A percentile compares a stretch with the other conserved stretches of the same genome.
Conservation (phyloP, 2,113 vertebrate genomes). For the Asarcornis scutulata region DNA sequence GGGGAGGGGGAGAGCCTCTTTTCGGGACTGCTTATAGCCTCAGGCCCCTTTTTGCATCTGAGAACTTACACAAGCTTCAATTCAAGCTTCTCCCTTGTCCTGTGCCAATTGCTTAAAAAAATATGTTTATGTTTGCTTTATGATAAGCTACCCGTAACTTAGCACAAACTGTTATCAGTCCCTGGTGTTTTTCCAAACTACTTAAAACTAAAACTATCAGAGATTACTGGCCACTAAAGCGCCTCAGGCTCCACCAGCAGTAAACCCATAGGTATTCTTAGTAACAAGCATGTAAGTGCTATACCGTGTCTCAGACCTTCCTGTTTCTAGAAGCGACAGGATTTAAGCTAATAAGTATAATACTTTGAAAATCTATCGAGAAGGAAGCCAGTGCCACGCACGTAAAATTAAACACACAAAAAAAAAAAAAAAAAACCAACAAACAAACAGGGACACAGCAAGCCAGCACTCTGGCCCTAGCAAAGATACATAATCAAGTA, state of each 20-base stretch:
- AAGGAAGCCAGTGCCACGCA: background rate
- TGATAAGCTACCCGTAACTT: background rate
- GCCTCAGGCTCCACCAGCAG: background rate
- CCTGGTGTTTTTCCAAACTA: background rate
- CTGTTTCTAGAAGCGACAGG: background rate
- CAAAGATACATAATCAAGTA: background rate
- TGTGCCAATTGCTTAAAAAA: background rate
- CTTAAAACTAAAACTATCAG: conserved; percentile 17
- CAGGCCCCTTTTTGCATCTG: background rate
- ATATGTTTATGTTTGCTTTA: background rate
- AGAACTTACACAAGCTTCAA: background rate
- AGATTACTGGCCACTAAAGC: conserved; percentile 27
- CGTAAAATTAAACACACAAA: background rate
- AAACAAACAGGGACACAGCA: background rate
- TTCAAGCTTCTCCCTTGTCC: background rate
- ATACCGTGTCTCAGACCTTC: background rate
- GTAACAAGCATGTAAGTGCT: background rate
- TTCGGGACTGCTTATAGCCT: background rate
- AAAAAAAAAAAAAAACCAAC: background rate
- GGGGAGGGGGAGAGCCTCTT: background rate
- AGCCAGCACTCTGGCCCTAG: background rate
- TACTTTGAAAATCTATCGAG: background rate
- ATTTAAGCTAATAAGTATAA: background rate
- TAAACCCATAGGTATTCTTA: conserved; percentile 6
- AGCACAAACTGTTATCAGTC: background rate